Base-by-base conservation (phyloP, 2,113 vertebrate genomes). In the Trematomus loennbergii region DNA sequence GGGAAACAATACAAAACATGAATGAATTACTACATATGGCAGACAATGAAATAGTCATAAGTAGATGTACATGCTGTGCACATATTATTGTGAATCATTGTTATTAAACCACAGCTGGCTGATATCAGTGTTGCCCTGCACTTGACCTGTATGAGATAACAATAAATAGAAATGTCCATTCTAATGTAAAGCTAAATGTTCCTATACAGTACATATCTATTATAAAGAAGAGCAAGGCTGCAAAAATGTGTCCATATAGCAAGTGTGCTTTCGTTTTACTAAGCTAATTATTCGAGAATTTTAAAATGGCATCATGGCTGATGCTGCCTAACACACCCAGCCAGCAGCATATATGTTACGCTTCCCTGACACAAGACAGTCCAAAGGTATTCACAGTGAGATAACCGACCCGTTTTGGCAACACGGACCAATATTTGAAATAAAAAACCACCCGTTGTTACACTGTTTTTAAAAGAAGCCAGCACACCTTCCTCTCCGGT, bases 331-430 rank as follows among this genome's bases (percentile, higher is more conserved):
- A 75, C 86, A 84, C 87, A 85, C 83, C 90, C 91, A 62, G 72
- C 90, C 91, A 62, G 72, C 58, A 49, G 62, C 33, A 3, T 84
- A 61, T 73, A 79, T 65, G 1, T 12, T 45, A 20, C 7, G 10
- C 60, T 64, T 11, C 48, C 50, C 69, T 43, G 40, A 22, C 25
- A 36, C 36, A 18, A 60, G 67, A 73, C 73, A 12, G 81, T 90
- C 86, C 87, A 88, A 89, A 90, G 89, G 90, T 89, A 70, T 87
- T 69, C 70, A 20, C 46, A 4, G 10, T 20, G 43, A 73, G 43
- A 74, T 70, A 83, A 55, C 3, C 15, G 12, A 17, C 48, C 36
- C 57, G 57, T 57, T 78, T 60, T 9, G 33, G 53, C 45, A 46
- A 53, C 29, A 29, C 25, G 10, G 3, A 17, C 2, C 2, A 25